Conservation (phyloP, 1,140 invertebrate species). For the Chironomus tepperi region DNA sequence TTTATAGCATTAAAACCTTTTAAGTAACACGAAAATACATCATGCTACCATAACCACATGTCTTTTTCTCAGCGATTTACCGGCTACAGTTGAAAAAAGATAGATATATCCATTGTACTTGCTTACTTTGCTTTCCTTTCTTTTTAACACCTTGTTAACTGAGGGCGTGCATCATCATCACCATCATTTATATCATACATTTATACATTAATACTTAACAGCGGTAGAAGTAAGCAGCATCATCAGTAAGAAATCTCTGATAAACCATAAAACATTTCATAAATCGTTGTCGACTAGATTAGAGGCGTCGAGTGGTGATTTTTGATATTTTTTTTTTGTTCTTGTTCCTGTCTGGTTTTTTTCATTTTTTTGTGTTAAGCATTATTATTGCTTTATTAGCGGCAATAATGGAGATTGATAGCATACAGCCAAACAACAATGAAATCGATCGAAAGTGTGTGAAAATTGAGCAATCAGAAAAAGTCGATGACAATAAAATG, state of each 20-base stretch:
- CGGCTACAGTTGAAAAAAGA: background rate
- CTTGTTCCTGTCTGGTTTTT: background rate
- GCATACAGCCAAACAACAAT: background rate
- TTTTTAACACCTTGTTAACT: slow-evolving; percentile 13
- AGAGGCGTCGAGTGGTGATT: background rate
- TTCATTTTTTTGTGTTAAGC: background rate
- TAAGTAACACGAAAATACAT: slow-evolving; percentile 15
- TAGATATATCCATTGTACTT: background rate
- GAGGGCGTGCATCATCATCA: slow-evolving; percentile 10
- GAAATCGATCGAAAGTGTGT: background rate
- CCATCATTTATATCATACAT: background rate
- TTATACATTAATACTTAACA: background rate
- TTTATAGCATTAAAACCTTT: slow-evolving; percentile 20
- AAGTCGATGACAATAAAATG: background rate
- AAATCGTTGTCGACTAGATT: slow-evolving; percentile 7
- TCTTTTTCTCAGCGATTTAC: slow-evolving; percentile 18
- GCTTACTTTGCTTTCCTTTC: background rate
- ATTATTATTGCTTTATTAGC: background rate
- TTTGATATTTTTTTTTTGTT: no score
- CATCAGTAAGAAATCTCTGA: background rate
- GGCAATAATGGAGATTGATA: background rate
- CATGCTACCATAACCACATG: slow-evolving; percentile 16
- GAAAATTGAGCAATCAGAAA: slow-evolving; percentile 13
- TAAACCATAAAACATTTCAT: slow-evolving; percentile 2
- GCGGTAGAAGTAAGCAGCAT: background rate